A percentile compares a stretch with the other conserved stretches of the same genome.
These are phyloP conservation scores for Ophioninae sp. DNA, from an alignment of 2,888 invertebrate genomes.

Conservation along the genomic window DNA sequence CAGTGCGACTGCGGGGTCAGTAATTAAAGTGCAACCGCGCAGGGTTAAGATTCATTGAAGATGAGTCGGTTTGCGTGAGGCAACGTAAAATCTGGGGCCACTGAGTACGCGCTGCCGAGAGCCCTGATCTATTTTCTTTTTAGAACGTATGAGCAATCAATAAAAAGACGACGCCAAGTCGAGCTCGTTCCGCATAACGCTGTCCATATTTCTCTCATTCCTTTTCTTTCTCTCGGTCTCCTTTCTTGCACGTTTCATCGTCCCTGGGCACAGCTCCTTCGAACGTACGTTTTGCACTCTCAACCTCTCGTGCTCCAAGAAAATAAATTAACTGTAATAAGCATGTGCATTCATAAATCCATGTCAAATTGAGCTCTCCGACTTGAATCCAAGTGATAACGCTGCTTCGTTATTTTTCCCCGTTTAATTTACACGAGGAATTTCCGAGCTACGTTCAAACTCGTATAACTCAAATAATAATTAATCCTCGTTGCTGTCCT, in stretches of 20 bases:
- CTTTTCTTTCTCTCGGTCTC: conserved; percentile 23
- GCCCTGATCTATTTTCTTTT: conserved; percentile 70
- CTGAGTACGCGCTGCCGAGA: conserved; percentile 35
- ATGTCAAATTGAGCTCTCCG: background rate
- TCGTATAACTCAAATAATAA: background rate
- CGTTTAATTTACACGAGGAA: background rate
- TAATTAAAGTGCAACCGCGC: background rate
- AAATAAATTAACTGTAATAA: conserved; percentile 50
- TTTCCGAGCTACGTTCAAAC: background rate
- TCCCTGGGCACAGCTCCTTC: conserved; percentile 32
- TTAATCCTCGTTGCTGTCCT: background rate
- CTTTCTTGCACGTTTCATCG: conserved; percentile 33
- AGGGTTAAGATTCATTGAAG: conserved; percentile 15
- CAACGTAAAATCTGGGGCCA: conserved; percentile 47
- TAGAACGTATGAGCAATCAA: conserved; percentile 66
- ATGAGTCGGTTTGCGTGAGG: conserved; percentile 44
- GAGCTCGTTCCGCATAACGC: conserved; percentile 40
- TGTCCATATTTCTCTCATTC: conserved; percentile 51
- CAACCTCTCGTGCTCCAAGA: conserved; percentile 25
- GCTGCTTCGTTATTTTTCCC: background rate
- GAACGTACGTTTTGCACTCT: background rate
- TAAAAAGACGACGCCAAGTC: conserved; percentile 60
- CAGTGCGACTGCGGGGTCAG: too few relatives aligned
- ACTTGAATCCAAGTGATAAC: background rate
- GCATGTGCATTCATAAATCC: background rate